Evolutionary conservation across 2,888 invertebrate species (phyloP), one percentile per base, ranked within the genome.

Genomic region (Lithophane ornitopus): DNA sequence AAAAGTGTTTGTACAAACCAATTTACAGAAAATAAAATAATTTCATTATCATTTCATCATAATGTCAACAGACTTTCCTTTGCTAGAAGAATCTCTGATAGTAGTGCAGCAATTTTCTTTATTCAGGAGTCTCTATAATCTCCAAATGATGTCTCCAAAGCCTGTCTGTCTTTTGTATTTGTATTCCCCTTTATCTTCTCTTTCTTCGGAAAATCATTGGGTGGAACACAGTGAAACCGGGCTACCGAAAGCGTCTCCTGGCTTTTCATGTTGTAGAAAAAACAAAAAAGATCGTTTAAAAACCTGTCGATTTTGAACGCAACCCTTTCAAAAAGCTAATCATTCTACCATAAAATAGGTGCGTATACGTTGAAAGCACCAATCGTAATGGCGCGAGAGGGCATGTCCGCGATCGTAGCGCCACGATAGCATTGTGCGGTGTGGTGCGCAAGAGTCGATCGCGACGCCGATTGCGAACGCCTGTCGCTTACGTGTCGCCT

Each of bases 401-500:
- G 93, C 94, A 93, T 95, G 95, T 95, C 93, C 89, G 92, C 94
- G 96, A 96, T 96, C 91, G 93, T 93, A 94, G 94, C 93, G 92
- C 92, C 91, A 91, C 94, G 96, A 96, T 96, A 96, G 95, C 94
- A 96, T 96, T 96, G 96, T 96, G 94, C 92, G 92, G 93, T 89
- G 92, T 89, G 88, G 90, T 89, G 91, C 90, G 93, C 94, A 89
- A 89, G 94, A 94, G 93, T 93, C 93, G 96, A 96, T 96, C 91
- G 94, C 94, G 93, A 91, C 94, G 94, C 91, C 94, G 95, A 96
- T 96, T 94, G 93, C 93, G 92, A 90, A 90, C 91, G 93, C 92
- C 96, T 96, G 96, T 96, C 96, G 95, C 95, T 96, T 95, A 95
- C 93, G 92, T 94, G 96, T 96, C 96, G 95, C 94, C 93, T 94